Conservation (phyloP, 2,797 vertebrate genomes). For the Catharus ustulatus region DNA sequence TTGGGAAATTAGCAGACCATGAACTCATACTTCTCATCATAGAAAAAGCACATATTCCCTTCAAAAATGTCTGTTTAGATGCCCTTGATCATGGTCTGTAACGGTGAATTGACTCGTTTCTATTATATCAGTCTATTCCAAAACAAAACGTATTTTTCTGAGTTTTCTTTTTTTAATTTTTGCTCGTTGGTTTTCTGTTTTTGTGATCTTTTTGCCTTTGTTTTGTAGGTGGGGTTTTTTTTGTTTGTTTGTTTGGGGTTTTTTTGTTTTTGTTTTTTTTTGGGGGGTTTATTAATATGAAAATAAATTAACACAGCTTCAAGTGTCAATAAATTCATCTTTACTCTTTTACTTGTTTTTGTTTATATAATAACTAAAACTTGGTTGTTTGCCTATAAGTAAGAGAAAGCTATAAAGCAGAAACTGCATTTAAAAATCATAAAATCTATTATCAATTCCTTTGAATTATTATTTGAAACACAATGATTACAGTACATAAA, state of each 20-base stretch:
- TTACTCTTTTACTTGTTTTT: background rate
- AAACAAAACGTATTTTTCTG: background rate
- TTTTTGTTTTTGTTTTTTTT: background rate
- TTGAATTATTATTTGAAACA: background rate
- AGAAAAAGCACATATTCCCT: background rate
- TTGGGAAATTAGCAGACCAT: background rate
- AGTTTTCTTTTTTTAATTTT: background rate
- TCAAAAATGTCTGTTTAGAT: background rate
- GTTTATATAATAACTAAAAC: background rate
- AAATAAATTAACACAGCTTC: background rate
- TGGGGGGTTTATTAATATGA: background rate
- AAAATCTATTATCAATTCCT: background rate
- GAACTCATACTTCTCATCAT: background rate
- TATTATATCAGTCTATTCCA: background rate
- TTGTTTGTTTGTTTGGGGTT: background rate
- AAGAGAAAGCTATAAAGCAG: background rate
- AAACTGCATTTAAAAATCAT: background rate
- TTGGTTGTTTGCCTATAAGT: background rate
- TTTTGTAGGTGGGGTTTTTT: too few species aligned
- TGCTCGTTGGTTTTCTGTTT: background rate
- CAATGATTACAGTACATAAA: background rate
- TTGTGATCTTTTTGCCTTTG: too few species aligned
- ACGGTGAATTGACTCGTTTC: background rate
- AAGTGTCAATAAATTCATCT: background rate
- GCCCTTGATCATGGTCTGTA: fast-evolving